Evolutionary conservation across 2,797 vertebrate genomes (phyloP).

Genomic region (Lycodopsis pacificus): DNA sequence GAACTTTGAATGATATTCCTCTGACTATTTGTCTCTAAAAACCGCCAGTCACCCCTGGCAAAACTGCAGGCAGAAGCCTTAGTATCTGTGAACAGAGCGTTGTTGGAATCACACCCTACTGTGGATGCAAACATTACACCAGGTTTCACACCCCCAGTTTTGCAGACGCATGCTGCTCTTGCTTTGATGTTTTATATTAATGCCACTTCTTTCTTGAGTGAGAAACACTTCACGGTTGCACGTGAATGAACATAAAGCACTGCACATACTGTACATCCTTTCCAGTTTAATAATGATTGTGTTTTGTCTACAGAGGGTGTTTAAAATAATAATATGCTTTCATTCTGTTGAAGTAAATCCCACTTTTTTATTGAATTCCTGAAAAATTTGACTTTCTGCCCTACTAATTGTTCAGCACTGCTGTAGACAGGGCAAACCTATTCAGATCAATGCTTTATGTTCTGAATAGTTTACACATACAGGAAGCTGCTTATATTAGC

Average conservation of each 20-base stretch:
- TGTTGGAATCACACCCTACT: conserved; percentile 52
- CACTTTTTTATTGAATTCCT: not conserved
- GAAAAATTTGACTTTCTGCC: not conserved
- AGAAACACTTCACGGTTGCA: conserved; percentile 23
- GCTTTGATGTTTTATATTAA: conserved; percentile 57
- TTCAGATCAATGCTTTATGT: not conserved
- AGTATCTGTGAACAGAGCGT: conserved; percentile 39
- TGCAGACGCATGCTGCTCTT: conserved; percentile 41
- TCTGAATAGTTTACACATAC: conserved; percentile 8
- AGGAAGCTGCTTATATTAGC: not conserved
- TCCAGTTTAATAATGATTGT: conserved; percentile 18
- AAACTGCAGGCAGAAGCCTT: conserved; percentile 53
- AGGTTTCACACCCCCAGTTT: conserved; percentile 43
- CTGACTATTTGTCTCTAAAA: conserved; percentile 34
- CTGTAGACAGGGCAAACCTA: not conserved
- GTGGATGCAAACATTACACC: conserved; percentile 63
- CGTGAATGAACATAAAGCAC: conserved; percentile 14
- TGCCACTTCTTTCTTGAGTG: conserved; percentile 44
- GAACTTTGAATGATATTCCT: conserved; percentile 44
- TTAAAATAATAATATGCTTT: conserved; percentile 5
- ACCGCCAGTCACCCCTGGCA: conserved; percentile 45
- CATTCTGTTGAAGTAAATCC: not conserved
- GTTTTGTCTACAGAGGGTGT: not conserved
- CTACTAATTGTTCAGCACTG: conserved; percentile 3
- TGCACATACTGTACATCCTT: conserved; percentile 6